These are phyloP conservation scores for Parascotia fuliginaria DNA, from an alignment of 2,888 invertebrate species.

Conservation along the genomic window DNA sequence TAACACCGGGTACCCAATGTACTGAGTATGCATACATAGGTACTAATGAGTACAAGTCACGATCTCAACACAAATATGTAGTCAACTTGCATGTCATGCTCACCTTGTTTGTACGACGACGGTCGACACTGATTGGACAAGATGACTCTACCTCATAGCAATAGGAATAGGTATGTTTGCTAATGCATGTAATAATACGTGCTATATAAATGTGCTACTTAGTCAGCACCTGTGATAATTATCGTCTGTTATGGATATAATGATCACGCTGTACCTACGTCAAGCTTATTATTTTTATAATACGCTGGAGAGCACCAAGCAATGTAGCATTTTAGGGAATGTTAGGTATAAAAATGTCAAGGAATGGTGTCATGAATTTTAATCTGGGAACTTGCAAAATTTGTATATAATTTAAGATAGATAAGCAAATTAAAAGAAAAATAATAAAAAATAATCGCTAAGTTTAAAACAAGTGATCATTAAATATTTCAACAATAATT, in stretches of 20 bases:
- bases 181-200: constrained; percentile 23
- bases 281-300: background rate
- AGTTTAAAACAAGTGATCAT: no score
- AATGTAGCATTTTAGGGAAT: no score
- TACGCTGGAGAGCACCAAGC: no score
- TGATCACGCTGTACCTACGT: background rate
- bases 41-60: constrained; percentile 24
- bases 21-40: no score
- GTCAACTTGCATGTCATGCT: constrained; percentile 42
- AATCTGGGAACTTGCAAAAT: no score
- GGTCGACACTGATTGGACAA: constrained; percentile 55
- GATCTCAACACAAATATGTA: constrained; percentile 28
- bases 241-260: constrained; percentile 1
- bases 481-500: no score
- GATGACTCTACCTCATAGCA: constrained; percentile 40
- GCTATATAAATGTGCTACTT: constrained; percentile 8
- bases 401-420: no score
- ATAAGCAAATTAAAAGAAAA: no score
- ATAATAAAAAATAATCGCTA: no score
- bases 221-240: constrained; percentile 9
- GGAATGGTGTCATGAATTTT: no score
- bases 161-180: constrained; percentile 39
- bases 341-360: no score
- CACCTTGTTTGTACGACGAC: constrained; percentile 48
- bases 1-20: constrained; percentile 21